These are phyloP conservation scores for Phalacrocorax brasilianus DNA, from an alignment of 2,113 vertebrate genomes.

Conservation along the genomic window DNA sequence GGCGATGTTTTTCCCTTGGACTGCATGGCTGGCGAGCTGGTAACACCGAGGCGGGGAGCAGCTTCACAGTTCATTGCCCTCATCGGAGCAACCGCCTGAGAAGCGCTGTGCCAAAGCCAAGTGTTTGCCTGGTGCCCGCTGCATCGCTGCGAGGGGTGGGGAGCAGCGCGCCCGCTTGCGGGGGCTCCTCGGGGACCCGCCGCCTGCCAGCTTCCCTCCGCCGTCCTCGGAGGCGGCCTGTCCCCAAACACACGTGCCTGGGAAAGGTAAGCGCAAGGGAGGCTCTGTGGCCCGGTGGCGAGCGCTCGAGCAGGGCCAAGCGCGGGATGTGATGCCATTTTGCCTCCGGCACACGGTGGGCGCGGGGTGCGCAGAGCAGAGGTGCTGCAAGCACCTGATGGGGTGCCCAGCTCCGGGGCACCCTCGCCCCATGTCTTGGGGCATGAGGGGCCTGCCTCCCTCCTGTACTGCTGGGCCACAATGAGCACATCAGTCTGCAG, in stretches of 20 bases:
- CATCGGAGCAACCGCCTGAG: neutral
- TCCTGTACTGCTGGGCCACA: accelerated
- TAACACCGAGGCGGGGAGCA: neutral
- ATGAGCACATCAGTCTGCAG: accelerated
- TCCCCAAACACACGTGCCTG: neutral
- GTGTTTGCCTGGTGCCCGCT: neutral
- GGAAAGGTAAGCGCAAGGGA: neutral
- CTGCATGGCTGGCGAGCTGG: neutral
- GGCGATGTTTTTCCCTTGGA: neutral
- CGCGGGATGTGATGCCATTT: neutral
- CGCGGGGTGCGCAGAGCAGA: accelerated
- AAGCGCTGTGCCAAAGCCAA: neutral
- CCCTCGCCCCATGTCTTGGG: accelerated
- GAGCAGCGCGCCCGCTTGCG: neutral
- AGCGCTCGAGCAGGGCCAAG: neutral
- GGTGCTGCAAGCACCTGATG: accelerated
- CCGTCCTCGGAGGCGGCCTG: neutral
- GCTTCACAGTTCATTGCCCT: neutral
- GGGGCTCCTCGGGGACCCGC: neutral
- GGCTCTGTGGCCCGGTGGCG: neutral
- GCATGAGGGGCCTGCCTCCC: accelerated
- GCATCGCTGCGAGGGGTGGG: neutral
- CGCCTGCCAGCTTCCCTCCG: neutral
- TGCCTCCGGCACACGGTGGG: accelerated
- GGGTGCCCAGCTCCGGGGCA: accelerated